phyloP scores from a whole-genome alignment of 2,113 vertebrate genomes.

The Dipodomys merriami region DNA sequence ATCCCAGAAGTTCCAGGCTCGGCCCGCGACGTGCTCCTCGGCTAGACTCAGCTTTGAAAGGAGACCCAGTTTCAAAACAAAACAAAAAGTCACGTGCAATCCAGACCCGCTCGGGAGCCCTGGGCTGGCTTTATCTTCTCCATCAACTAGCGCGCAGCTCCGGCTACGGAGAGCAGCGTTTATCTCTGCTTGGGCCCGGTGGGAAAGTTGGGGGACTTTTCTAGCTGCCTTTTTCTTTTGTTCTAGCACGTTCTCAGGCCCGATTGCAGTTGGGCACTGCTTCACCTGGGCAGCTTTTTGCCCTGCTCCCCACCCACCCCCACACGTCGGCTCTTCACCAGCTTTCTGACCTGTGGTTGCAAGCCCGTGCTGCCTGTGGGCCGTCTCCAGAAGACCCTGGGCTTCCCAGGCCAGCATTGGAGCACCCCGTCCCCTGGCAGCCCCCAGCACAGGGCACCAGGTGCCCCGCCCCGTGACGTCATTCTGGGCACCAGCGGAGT shows the following conservation, averaged over 20 bases:
- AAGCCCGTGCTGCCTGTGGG: neutral
- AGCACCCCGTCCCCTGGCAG: no score
- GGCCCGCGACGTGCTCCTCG: no score
- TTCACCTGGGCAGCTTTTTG: neutral
- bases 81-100: neutral
- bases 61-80: neutral
- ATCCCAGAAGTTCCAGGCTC: no score
- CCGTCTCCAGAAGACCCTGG: neutral
- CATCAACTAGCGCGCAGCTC: no score
- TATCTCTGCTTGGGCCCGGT: neutral
- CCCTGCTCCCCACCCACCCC: no score
- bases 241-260: neutral
- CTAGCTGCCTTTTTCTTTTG: neutral
- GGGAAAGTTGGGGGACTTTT: neutral
- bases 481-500: no score
- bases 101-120: no score
- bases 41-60: no score
- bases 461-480: no score
- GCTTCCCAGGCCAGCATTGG: no score
- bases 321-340: neutral
- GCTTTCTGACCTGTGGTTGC: neutral
- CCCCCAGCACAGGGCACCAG: no score
- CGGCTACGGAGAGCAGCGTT: neutral
- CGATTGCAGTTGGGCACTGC: neutral
- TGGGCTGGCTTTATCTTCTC: neutral